Evolutionary conservation across 1,140 invertebrate genomes (phyloP).

Genomic region (Halyomorpha halys): DNA sequence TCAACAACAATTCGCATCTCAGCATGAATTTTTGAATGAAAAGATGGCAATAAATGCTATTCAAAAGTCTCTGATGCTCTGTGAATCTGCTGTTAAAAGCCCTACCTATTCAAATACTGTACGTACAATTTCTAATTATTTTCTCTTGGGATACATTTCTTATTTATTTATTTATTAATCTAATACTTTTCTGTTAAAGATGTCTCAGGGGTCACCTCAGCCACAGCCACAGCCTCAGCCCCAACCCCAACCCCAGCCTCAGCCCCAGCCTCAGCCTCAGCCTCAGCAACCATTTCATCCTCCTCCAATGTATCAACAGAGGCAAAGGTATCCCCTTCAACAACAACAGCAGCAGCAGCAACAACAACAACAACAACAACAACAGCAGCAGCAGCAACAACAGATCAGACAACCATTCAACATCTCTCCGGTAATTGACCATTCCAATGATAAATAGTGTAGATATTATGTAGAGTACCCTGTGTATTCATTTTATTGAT

Average conservation of each 20-base stretch:
- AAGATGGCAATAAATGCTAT: conserved; percentile 81
- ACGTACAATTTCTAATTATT: conserved; percentile 30
- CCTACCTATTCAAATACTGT: conserved; percentile 52
- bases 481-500: too few relatives aligned
- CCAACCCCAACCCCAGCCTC: conserved; percentile 27
- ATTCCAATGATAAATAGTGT: too few relatives aligned
- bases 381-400: conserved; percentile 22
- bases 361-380: conserved; percentile 23
- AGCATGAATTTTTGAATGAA: conserved; percentile 38
- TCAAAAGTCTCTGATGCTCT: conserved; percentile 80
- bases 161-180: neutral
- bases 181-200: neutral
- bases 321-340: conserved; percentile 31
- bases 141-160: neutral
- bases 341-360: too few relatives aligned
- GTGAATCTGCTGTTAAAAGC: conserved; percentile 51
- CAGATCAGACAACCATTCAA: conserved; percentile 2
- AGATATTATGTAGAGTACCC: too few relatives aligned
- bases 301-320: conserved; percentile 33
- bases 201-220: conserved; percentile 6
- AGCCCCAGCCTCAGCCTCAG: conserved; percentile 33
- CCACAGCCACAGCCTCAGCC: neutral
- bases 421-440: neutral
- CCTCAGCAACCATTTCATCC: conserved; percentile 30
- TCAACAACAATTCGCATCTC: neutral